These are phyloP conservation scores for Apotomis capreana DNA, from an alignment of 2,888 invertebrate genomes.

Conservation along the genomic window DNA sequence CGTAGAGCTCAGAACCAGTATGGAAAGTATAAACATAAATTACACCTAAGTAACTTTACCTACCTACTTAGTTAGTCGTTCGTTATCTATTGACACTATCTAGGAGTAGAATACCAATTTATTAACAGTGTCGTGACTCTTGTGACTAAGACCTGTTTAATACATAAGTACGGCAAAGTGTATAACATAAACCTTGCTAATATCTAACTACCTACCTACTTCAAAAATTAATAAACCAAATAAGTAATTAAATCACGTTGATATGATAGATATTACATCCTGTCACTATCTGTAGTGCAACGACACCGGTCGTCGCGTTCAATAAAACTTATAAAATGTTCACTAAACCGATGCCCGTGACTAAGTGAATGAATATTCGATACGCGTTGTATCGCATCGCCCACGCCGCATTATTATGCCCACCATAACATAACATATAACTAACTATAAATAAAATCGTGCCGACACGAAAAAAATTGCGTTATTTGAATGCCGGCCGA, in stretches of 20 bases:
- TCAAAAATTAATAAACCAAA: constrained; percentile 12
- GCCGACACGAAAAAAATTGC: constrained; percentile 83
- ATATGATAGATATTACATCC: constrained; percentile 18
- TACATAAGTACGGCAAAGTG: background rate
- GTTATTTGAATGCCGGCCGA: constrained; percentile 83
- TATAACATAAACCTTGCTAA: background rate
- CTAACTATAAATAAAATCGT: constrained; percentile 80
- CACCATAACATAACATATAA: constrained; percentile 74
- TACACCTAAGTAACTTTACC: no score
- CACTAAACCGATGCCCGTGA: constrained; percentile 60
- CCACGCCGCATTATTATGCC: constrained; percentile 62
- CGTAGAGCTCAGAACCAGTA: no score
- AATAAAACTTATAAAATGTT: constrained; percentile 56
- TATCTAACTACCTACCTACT: constrained; percentile 2
- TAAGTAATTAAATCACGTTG: constrained; percentile 27
- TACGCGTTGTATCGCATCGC: constrained; percentile 57
- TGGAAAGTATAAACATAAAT: no score
- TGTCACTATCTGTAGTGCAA: constrained; percentile 32
- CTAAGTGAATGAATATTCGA: constrained; percentile 65
- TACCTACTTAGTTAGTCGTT: no score
- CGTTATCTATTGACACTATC: no score
- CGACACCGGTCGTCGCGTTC: constrained; percentile 46
- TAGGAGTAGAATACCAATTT: no score
- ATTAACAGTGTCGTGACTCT: no score
- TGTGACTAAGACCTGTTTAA: background rate